Evolutionary conservation across 2,888 invertebrate species (phyloP).

Genomic region (Hypena proboscidalis): DNA sequence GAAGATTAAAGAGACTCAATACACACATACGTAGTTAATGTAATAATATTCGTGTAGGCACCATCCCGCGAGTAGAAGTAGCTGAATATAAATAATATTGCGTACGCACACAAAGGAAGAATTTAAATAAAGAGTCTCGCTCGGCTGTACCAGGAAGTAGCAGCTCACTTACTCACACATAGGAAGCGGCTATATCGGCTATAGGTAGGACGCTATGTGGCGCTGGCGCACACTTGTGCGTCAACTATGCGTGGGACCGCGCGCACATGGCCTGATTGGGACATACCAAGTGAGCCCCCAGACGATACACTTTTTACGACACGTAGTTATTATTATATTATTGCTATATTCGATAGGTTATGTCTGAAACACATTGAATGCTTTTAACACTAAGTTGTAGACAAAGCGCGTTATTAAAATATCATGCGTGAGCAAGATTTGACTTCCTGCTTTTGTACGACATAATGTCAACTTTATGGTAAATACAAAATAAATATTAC

Average conservation of each 20-base stretch:
- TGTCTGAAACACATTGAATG: slow-evolving; percentile 17
- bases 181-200: slow-evolving; percentile 55
- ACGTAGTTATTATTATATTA: slow-evolving; percentile 48
- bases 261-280: slow-evolving; percentile 84
- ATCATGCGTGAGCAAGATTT: slow-evolving; percentile 20
- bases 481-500: slow-evolving; percentile 40
- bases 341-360: slow-evolving; percentile 56
- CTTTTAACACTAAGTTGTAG: slow-evolving; percentile 22
- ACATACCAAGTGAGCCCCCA: slow-evolving; percentile 81
- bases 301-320: slow-evolving; percentile 81
- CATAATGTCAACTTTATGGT: slow-evolving; percentile 29
- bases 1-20: slow-evolving; percentile 81
- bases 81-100: slow-evolving; percentile 80
- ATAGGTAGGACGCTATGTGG: slow-evolving; percentile 68
- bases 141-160: slow-evolving; percentile 84
- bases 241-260: slow-evolving; percentile 82
- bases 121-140: slow-evolving; percentile 83
- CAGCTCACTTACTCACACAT: slow-evolving; percentile 76
- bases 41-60: slow-evolving; percentile 76
- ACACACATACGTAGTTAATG: slow-evolving; percentile 73
- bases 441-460: slow-evolving; percentile 38
- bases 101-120: slow-evolving; percentile 77
- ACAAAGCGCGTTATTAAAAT: slow-evolving; percentile 32
- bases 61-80: slow-evolving; percentile 64
- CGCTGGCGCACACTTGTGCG: slow-evolving; percentile 81